These are phyloP conservation scores for Calosoma granatense DNA, from an alignment of 1,140 invertebrate species.

Conservation along the genomic window DNA sequence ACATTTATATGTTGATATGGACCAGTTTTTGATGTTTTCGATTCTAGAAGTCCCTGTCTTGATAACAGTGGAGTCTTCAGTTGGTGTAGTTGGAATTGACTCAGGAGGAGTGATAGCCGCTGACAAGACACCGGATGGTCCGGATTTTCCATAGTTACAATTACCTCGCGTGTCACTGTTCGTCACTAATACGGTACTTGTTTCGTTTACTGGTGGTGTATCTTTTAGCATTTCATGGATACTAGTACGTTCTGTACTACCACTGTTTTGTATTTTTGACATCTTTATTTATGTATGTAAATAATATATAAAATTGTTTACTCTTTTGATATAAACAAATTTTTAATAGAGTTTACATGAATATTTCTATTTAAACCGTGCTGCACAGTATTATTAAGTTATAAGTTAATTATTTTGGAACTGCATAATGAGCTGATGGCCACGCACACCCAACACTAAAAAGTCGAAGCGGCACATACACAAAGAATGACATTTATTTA, in stretches of 20 bases:
- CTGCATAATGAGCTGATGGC: neutral
- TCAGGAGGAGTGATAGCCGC: constrained; percentile 29
- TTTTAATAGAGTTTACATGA: neutral
- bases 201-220: constrained; percentile 67
- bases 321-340: neutral
- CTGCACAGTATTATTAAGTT: neutral
- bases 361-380: neutral
- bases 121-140: constrained; percentile 23
- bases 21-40: constrained; percentile 89
- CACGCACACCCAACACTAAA: neutral
- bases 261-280: constrained; percentile 28
- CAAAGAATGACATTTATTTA: neutral
- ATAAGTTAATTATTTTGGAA: neutral
- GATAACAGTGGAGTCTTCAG: constrained; percentile 47
- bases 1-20: constrained; percentile 94
- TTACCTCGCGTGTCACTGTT: constrained; percentile 42
- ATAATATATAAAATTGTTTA: neutral
- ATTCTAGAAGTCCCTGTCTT: constrained; percentile 63
- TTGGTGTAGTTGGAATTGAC: constrained; percentile 37
- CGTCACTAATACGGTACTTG: constrained; percentile 61
- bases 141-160: constrained; percentile 23
- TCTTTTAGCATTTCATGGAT: constrained; percentile 84
- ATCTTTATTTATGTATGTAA: constrained; percentile 15
- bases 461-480: neutral
- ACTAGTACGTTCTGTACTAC: constrained; percentile 39